These are phyloP conservation scores for Torymus tubicola DNA, from an alignment of 2,888 invertebrate genomes.

Conservation along the genomic window DNA sequence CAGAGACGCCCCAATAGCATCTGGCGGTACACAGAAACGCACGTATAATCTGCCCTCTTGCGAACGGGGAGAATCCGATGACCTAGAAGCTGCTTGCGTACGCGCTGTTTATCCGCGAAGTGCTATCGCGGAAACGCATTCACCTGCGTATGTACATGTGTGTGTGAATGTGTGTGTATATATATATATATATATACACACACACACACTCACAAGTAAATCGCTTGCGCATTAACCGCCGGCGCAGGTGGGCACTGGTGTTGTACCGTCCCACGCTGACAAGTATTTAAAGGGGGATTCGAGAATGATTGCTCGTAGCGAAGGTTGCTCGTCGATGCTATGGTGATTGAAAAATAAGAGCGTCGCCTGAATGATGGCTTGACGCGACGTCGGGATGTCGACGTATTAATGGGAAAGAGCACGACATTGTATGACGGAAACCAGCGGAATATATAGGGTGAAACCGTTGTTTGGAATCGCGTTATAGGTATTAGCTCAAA, in stretches of 20 bases:
- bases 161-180: background rate
- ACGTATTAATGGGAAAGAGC: background rate
- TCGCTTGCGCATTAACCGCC: background rate
- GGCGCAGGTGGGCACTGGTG: background rate
- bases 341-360: conserved; percentile 1
- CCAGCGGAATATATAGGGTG: no score
- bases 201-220: no score
- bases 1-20: no score
- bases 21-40: background rate
- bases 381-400: conserved; percentile 17
- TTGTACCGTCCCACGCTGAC: conserved; percentile 19
- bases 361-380: conserved; percentile 7
- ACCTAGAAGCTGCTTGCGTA: conserved; percentile 18
- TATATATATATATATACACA: background rate
- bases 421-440: no score
- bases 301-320: conserved; percentile 24
- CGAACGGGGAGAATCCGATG: conserved; percentile 4
- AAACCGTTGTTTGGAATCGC: no score
- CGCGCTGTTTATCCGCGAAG: background rate
- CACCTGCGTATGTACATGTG: background rate
- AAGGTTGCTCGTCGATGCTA: background rate
- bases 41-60: conserved; percentile 6
- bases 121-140: background rate
- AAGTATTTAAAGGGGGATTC: conserved; percentile 8
- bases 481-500: no score